A percentile compares a stretch with the other conserved stretches of the same genome.
These are phyloP conservation scores for Drosophila trapezifrons DNA, from an alignment of 1,140 invertebrate species.

Conservation along the genomic window DNA sequence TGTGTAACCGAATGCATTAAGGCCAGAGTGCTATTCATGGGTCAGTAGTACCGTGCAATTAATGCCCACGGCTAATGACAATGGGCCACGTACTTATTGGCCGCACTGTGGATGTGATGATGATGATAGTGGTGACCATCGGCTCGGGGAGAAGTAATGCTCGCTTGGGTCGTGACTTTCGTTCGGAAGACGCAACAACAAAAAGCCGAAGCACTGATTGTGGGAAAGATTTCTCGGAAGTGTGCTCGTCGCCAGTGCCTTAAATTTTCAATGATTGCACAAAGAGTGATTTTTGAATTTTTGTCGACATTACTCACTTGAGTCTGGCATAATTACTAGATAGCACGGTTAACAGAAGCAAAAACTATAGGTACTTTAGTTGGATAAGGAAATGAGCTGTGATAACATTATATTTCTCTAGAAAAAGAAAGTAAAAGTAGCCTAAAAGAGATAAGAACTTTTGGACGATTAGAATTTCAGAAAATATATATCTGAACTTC, in stretches of 20 bases:
- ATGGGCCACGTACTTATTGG: conserved; percentile 43
- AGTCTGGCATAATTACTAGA: conserved; percentile 17
- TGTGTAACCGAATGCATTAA: conserved; percentile 66
- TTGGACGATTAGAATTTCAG: background rate
- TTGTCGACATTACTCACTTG: conserved; percentile 16
- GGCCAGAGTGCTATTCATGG: conserved; percentile 22
- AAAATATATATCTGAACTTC: background rate
- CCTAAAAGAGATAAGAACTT: background rate
- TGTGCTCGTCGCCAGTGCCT: background rate
- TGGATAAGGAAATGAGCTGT: conserved; percentile 4
- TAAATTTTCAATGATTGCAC: conserved; percentile 20
- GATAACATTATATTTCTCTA: background rate
- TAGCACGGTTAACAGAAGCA: background rate
- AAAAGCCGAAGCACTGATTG: conserved; percentile 29
- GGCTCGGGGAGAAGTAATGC: conserved; percentile 17
- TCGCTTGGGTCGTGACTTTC: conserved; percentile 34
- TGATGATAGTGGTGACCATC: conserved; percentile 29
- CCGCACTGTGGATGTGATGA: conserved; percentile 16
- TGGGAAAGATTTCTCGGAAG: conserved; percentile 34
- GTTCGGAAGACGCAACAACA: conserved; percentile 12
- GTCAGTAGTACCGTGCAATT: conserved; percentile 49
- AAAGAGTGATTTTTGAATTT: conserved; percentile 1
- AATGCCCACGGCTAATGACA: conserved; percentile 61
- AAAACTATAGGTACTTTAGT: background rate
- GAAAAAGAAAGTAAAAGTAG: background rate